Percentiles rank a stretch among this genome's conserved stretches.
These are phyloP conservation scores for Agrochola litura DNA, from an alignment of 2,888 invertebrate species.

Conservation along the genomic window DNA sequence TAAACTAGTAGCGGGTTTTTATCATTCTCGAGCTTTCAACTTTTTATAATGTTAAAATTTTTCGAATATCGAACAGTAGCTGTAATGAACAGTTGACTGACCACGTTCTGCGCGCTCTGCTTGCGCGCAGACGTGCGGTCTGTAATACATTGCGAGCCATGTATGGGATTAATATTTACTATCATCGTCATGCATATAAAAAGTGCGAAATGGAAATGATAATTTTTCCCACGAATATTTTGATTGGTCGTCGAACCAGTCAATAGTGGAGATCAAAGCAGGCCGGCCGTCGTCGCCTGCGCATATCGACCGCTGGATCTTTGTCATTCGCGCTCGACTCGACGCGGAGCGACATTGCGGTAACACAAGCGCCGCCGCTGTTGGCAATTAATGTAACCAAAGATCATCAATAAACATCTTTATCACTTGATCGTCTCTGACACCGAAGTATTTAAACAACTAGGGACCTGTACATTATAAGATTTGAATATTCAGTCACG, in stretches of 20 bases:
- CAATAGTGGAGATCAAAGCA: slow-evolving; percentile 84
- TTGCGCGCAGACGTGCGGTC: slow-evolving; percentile 47
- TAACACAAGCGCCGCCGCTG: slow-evolving; percentile 87
- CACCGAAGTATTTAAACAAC: slow-evolving; percentile 84
- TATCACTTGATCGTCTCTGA: slow-evolving; percentile 89
- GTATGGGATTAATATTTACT: slow-evolving; percentile 51
- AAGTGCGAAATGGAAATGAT: slow-evolving; percentile 58
- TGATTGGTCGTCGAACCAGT: slow-evolving; percentile 87
- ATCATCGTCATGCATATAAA: slow-evolving; percentile 42
- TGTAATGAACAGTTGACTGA: slow-evolving; percentile 59
- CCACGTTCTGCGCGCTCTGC: slow-evolving; percentile 40
- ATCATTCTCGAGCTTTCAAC: slow-evolving; percentile 69
- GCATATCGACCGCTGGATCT: slow-evolving; percentile 85
- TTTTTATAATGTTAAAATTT: slow-evolving; percentile 70
- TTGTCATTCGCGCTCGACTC: slow-evolving; percentile 86
- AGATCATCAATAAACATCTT: slow-evolving; percentile 90
- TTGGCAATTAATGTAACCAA: slow-evolving; percentile 89
- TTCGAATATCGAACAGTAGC: slow-evolving; percentile 67
- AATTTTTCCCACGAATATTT: slow-evolving; percentile 79
- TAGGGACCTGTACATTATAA: slow-evolving; percentile 81
- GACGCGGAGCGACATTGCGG: slow-evolving; percentile 80
- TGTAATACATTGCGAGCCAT: slow-evolving; percentile 47
- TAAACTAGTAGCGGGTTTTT: slow-evolving; percentile 80
- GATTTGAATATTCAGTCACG: slow-evolving; percentile 87
- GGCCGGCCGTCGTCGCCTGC: slow-evolving; percentile 77